Conservation (phyloP, 92 coral and sea anemone species). For the Porites cylindrica region DNA sequence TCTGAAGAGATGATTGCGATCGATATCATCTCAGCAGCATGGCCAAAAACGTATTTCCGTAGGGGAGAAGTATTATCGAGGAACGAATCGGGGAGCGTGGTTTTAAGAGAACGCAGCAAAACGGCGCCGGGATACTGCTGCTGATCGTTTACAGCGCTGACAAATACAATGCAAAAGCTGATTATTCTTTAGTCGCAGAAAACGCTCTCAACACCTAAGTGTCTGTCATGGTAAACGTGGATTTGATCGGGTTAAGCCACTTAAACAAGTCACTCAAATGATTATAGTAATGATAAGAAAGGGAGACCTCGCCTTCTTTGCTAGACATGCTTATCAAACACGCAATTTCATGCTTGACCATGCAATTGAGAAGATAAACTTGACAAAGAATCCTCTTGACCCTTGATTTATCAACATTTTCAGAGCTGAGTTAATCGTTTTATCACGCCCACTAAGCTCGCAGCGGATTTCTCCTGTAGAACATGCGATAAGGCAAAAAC, state of each 20-base stretch:
- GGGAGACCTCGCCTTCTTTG: background rate
- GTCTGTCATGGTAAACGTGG: background rate
- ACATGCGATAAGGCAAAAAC: background rate
- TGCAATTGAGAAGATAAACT: background rate
- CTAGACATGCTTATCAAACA: background rate
- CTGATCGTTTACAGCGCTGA: background rate
- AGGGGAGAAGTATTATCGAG: constrained; percentile 9
- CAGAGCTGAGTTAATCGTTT: background rate
- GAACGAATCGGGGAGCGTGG: background rate
- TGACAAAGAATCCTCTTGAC: constrained; percentile 25
- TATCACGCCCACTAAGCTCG: constrained; percentile 31
- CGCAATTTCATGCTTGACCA: background rate
- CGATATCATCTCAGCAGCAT: constrained; percentile 29
- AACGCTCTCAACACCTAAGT: background rate
- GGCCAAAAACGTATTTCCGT: constrained; percentile 34
- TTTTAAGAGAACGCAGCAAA: constrained; percentile 4
- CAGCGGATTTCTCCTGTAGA: background rate
- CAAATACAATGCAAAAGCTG: background rate
- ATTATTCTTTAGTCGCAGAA: background rate
- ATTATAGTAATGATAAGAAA: background rate
- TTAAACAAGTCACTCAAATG: background rate
- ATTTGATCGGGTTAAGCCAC: background rate
- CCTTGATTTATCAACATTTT: background rate
- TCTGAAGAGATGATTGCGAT: constrained; percentile 45
- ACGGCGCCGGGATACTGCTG: too few relatives aligned